Conservation (phyloP, 2,113 vertebrate species). For the Buteo buteo region DNA sequence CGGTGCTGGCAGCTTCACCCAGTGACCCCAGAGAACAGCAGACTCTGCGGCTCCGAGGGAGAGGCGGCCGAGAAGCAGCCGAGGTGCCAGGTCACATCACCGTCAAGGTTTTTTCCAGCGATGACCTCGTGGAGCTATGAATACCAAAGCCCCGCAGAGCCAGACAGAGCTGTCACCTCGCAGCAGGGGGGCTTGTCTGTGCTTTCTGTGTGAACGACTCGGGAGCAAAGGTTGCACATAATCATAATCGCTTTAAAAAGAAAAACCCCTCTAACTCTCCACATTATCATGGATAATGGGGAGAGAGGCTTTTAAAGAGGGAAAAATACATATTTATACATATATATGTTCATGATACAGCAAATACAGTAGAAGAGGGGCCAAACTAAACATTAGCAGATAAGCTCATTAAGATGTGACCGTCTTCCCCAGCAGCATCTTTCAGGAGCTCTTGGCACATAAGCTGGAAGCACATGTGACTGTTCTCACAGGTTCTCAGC, state of each 20-base stretch:
- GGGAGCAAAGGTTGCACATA: background rate
- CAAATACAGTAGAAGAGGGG: background rate
- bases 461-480: background rate
- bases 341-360: background rate
- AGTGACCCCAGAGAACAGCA: slow-evolving; percentile 69
- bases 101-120: slow-evolving; percentile 77
- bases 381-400: background rate
- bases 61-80: slow-evolving; percentile 63
- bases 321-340: background rate
- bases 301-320: background rate
- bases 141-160: background rate
- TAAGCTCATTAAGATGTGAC: background rate
- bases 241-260: background rate
- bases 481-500: background rate
- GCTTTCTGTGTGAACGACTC: background rate
- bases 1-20: slow-evolving; percentile 76
- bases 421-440: background rate
- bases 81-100: slow-evolving; percentile 82
- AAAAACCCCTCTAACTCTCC: background rate
- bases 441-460: background rate
- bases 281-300: background rate
- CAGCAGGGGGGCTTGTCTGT: slow-evolving; percentile 3
- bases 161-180: slow-evolving; percentile 24
- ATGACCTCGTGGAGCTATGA: slow-evolving; percentile 86
- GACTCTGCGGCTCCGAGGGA: slow-evolving; percentile 79